phyloP scores from a whole-genome alignment of 2,888 invertebrate species.

The Myopa testacea region DNA sequence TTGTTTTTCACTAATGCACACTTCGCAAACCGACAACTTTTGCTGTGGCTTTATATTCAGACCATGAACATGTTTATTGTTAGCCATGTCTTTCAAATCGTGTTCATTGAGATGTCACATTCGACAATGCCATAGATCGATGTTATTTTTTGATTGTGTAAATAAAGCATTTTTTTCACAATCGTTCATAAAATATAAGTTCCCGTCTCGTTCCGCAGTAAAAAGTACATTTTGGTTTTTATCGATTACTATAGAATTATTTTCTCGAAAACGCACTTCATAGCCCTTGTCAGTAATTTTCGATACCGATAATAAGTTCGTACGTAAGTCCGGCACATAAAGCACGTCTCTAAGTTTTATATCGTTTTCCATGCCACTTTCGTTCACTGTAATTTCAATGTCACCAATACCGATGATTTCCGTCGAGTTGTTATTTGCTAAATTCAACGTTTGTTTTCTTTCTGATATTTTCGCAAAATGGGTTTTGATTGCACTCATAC shows the following conservation, averaged over 20 bases:
- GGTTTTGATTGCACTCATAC: slow-evolving; percentile 15
- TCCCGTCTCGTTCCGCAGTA: too few species aligned
- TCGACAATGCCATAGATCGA: slow-evolving; percentile 41
- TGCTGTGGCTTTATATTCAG: background rate
- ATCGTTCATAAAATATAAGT: background rate
- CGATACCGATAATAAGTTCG: slow-evolving; percentile 46
- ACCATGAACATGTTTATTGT: slow-evolving; percentile 8
- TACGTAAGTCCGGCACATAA: slow-evolving; percentile 40
- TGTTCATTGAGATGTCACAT: slow-evolving; percentile 43
- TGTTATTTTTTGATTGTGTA: slow-evolving; percentile 29
- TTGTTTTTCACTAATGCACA: slow-evolving; percentile 30
- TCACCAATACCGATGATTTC: slow-evolving; percentile 43
- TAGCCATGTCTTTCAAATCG: slow-evolving; percentile 39
- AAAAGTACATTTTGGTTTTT: too few species aligned
- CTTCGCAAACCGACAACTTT: background rate
- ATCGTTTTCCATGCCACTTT: slow-evolving; percentile 15
- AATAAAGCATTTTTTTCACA: background rate
- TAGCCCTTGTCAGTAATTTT: slow-evolving; percentile 38
- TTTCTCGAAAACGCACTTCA: too few species aligned
- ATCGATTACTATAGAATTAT: too few species aligned
- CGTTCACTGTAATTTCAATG: slow-evolving; percentile 28
- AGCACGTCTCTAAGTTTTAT: slow-evolving; percentile 43
- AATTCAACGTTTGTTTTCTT: slow-evolving; percentile 38
- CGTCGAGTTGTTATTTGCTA: slow-evolving; percentile 43
- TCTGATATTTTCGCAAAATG: background rate